phyloP scores from a whole-genome alignment of 2,888 invertebrate genomes.

The Tipula confusa region DNA sequence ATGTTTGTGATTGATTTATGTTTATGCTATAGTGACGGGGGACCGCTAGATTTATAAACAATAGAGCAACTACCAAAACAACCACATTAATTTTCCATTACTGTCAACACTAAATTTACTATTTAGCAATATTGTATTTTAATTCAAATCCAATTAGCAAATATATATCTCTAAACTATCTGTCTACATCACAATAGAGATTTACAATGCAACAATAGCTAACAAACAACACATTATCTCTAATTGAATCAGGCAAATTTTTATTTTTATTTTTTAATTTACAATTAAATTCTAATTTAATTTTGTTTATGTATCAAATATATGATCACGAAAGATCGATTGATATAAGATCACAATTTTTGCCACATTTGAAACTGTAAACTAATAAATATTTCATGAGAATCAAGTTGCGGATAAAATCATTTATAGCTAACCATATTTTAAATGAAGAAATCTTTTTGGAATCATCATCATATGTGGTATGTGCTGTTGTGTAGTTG shows the following conservation, averaged over 20 bases:
- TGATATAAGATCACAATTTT: not conserved
- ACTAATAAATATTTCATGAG: not conserved
- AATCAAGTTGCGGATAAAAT: not conserved
- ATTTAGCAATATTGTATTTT: not conserved
- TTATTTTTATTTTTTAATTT: not conserved
- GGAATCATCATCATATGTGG: not conserved
- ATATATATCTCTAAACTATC: not conserved
- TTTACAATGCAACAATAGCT: not conserved
- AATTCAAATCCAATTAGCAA: not conserved
- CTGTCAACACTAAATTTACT: not conserved
- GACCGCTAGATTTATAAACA: not conserved
- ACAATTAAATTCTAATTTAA: not conserved
- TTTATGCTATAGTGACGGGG: not conserved
- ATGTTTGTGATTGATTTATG: no score
- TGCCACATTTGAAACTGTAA: not conserved
- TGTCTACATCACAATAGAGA: not conserved
- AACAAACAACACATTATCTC: not conserved
- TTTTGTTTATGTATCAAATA: not conserved
- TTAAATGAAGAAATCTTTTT: not conserved
- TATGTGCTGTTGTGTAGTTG: not conserved
- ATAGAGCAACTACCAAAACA: not conserved
- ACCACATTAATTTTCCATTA: not conserved
- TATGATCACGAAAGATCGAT: not conserved
- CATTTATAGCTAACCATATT: not conserved
- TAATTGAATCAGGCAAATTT: not conserved